phyloP scores from a whole-genome alignment of 2,888 invertebrate species.

The Eristalis intricaria region DNA sequence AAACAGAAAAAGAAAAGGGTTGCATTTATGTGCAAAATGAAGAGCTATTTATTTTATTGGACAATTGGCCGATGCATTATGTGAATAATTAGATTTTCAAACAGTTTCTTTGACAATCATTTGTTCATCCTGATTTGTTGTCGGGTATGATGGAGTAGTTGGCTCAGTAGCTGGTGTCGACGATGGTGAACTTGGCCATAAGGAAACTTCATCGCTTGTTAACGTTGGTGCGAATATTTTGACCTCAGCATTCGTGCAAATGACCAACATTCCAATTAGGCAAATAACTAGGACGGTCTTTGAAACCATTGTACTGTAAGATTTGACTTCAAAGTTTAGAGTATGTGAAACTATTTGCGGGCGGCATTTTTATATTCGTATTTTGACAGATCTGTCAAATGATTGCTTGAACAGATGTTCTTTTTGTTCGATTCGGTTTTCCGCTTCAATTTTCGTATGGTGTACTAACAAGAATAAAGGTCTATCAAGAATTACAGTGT shows the following conservation, averaged over 20 bases:
- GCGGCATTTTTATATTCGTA: background rate
- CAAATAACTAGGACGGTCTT: background rate
- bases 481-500: too few relatives aligned
- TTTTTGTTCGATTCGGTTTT: background rate
- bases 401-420: background rate
- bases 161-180: background rate
- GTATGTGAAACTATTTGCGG: background rate
- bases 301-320: background rate
- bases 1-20: too few relatives aligned
- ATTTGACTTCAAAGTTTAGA: background rate
- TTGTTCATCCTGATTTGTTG: too few relatives aligned
- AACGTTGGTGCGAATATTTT: background rate
- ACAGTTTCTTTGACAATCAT: too few relatives aligned
- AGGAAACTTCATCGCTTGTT: background rate
- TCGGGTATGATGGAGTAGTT: background rate
- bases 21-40: too few relatives aligned
- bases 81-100: too few relatives aligned
- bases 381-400: background rate
- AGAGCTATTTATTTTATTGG: too few relatives aligned
- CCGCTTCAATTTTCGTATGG: too few relatives aligned
- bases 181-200: background rate
- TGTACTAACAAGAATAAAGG: background rate
- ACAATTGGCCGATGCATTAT: too few relatives aligned
- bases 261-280: background rate
- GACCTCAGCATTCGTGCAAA: background rate